Base-by-base conservation (phyloP, 2,888 invertebrate genomes). In the Steinernema scapterisci region DNA sequence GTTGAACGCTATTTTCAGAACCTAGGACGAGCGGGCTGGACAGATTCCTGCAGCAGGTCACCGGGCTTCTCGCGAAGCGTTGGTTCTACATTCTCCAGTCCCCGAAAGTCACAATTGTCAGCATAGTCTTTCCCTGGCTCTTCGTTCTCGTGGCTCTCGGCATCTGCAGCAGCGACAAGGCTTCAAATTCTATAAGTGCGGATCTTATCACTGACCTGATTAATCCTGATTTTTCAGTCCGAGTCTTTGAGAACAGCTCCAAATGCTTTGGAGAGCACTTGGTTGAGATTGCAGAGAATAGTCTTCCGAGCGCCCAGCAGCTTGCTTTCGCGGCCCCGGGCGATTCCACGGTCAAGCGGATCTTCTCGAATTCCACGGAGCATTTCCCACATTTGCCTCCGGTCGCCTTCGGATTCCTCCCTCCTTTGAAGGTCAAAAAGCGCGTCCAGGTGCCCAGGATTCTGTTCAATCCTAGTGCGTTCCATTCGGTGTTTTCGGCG, bases 401-500 rank as follows among this genome's bases (percentile, higher is more conserved):
- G 13, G 63, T 63, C 16, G 63, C 63, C 31, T 63, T 63, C 38
- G 63, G 63, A n/a, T 63, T 63, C n/a, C 63, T 63, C 2, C 63
- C 63, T 63, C 31, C 63, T 3, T 25, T 19, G 7, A 63, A 63
- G 16, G 31, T 19, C n/a, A 48, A 31, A 27, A 63, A 16, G 6
- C 38, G 38, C 38, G 38, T 38, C 38, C 38, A 38, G 9, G 27
- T 31, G 9, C 27, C 63, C 11, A 25, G 63, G 19, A 63, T 63
- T n/a, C 63, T 81, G n/a, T 80, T 81, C 56, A 80, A 81, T 52
- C 82, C 82, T n/a, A 73, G 45, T 21, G 82, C 80, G 11, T 70
- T 45, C 31, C 82, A 80, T 45, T 72, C 75, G 19, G 73, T 78
- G 1, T 76, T 78, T n/a, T 27, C 52, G 19, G 82, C 81, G 13